phyloP scores from a whole-genome alignment of 2,113 vertebrate genomes.

The Onychostruthus taczanowskii region DNA sequence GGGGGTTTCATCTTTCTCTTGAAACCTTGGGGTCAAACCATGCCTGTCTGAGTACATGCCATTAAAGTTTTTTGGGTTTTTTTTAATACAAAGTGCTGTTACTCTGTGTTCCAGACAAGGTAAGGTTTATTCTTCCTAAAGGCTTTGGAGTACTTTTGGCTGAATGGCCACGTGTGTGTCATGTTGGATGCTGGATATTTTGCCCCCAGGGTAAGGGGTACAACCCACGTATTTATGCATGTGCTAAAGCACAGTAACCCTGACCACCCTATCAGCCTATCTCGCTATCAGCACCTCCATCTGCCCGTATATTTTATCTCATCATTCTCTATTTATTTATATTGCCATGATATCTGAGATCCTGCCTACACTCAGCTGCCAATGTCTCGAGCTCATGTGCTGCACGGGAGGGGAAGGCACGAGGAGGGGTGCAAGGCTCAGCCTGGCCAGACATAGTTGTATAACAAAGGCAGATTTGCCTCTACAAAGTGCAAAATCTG shows the following conservation, averaged over 20 bases:
- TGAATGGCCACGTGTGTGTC: background rate
- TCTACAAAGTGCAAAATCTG: conserved; percentile 18
- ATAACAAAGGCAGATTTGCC: background rate
- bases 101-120: background rate
- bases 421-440: background rate
- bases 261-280: conserved; percentile 51
- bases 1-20: background rate
- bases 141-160: background rate
- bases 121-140: background rate
- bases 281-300: conserved; percentile 43
- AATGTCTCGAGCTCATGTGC: background rate
- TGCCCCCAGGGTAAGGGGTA: conserved; percentile 20
- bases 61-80: too few relatives aligned
- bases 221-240: conserved; percentile 45
- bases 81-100: background rate
- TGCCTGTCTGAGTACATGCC: background rate
- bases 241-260: conserved; percentile 27
- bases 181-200: conserved; percentile 35
- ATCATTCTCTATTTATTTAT: conserved; percentile 58
- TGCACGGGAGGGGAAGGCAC: background rate
- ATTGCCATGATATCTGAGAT: conserved; percentile 63
- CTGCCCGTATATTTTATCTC: conserved; percentile 52
- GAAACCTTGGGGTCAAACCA: background rate
- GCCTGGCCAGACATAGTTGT: background rate
- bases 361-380: conserved; percentile 61